Conservation (phyloP, 2,888 invertebrate genomes). For the Heliconius aoede region DNA sequence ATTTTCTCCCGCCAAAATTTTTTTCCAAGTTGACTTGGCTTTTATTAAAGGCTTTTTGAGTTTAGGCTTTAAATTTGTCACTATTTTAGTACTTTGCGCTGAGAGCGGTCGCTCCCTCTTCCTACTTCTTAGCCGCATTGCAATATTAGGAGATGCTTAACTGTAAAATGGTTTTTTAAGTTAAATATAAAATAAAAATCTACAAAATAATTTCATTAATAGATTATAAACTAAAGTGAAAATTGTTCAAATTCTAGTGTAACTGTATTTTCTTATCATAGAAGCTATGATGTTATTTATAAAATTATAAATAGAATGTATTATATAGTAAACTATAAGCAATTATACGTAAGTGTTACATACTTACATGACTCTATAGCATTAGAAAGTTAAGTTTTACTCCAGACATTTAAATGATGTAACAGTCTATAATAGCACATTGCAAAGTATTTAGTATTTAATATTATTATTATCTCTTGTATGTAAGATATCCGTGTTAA, state of each 20-base stretch:
- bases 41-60: slow-evolving; percentile 59
- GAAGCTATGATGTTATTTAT: background rate
- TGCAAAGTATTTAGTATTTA: slow-evolving; percentile 43
- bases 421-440: slow-evolving; percentile 52
- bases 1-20: slow-evolving; percentile 68
- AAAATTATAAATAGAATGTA: slow-evolving; percentile 3
- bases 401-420: slow-evolving; percentile 55
- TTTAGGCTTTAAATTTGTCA: slow-evolving; percentile 64
- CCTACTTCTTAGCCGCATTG: slow-evolving; percentile 88
- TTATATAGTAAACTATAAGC: slow-evolving; percentile 14
- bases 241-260: background rate
- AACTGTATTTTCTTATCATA: background rate
- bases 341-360: slow-evolving; percentile 44
- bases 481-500: slow-evolving; percentile 13
- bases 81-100: slow-evolving; percentile 62
- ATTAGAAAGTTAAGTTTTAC: slow-evolving; percentile 60
- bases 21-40: slow-evolving; percentile 67
- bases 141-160: slow-evolving; percentile 66
- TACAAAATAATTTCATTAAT: background rate
- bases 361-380: slow-evolving; percentile 75
- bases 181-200: background rate
- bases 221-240: background rate
- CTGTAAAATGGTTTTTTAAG: slow-evolving; percentile 54
- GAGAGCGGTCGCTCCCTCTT: slow-evolving; percentile 84
- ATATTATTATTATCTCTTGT: slow-evolving; percentile 3